Evolutionary conservation across 1,140 invertebrate genomes (phyloP), one percentile per base, ranked within the genome.

Genomic region (Sinella curviseta): DNA sequence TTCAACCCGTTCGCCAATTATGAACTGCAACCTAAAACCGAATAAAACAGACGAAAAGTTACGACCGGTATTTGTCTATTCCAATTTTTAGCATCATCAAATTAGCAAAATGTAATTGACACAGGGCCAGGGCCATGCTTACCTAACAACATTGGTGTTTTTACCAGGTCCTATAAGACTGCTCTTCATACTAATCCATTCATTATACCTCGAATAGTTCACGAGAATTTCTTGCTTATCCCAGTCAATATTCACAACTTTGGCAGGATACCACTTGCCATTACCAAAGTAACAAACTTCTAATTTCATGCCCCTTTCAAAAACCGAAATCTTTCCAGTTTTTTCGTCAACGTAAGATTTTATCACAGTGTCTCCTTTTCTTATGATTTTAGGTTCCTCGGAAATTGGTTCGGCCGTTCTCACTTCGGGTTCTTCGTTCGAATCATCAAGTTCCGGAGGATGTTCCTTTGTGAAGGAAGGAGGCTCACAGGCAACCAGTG

Each of bases 141-240:
- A 84, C 83, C 82, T 82, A 16, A 82, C 79, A 33, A 81, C 74
- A 79, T 81, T 82, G 24, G 88, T 84, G 30, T 85, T 83, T 83
- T 89, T 87, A n/a, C 89, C 82, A 20, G 91, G 90, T 67, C 95
- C 87, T 48, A 94, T 87, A 80, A 91, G 89, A 20, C 91, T 92
- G 87, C 92, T 96, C 84, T 91, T 92, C 90, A 96, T 95, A 54
- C 90, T 91, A 83, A 98, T 93, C 96, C 96, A 97, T 88, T 97
- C 95, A 85, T 97, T 95, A 86, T 90, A 95, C 85, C 92, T 90
- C 78, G 92, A 93, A 88, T 95, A 96, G 87, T 96, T 94, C 82
- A 98, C 93, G 36, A 97, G 87, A 0, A 98, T 92, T 88, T 95
- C 93, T 82, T 92, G 89, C 81, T 95, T 94, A 35, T 92, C 91